These are phyloP conservation scores for Sebastes umbrosus DNA, from an alignment of 2,797 vertebrate species.

Conservation along the genomic window DNA sequence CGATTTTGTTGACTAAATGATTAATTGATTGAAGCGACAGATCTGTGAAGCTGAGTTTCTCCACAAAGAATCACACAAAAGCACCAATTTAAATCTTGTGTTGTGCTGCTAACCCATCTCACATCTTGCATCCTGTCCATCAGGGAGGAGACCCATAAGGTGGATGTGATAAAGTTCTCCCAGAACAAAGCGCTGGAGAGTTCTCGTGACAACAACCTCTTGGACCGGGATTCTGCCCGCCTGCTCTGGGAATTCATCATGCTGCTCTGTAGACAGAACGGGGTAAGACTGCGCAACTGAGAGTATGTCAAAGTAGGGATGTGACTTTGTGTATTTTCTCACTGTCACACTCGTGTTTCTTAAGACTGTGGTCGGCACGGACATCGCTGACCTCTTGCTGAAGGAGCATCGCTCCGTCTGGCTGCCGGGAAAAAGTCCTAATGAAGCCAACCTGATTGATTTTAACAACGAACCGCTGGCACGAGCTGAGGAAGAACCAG, in stretches of 20 bases:
- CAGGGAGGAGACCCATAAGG: conserved; percentile 98
- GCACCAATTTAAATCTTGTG: too few species aligned
- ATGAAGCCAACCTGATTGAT: conserved; percentile 97
- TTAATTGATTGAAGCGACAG: too few species aligned
- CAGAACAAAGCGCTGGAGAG: conserved; percentile 92
- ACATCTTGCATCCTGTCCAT: background rate
- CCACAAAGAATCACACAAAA: too few species aligned
- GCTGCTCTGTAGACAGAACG: conserved; percentile 95
- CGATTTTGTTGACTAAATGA: too few species aligned
- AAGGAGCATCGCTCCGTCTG: conserved; percentile 94
- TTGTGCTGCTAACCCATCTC: background rate
- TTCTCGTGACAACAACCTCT: conserved; percentile 86
- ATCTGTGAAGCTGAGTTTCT: too few species aligned
- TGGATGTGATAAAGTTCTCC: conserved; percentile 98
- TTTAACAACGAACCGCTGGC: conserved; percentile 93
- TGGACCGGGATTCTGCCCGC: conserved; percentile 93
- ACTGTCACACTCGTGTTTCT: background rate
- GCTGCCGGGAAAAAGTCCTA: conserved; percentile 97
- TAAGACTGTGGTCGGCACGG: conserved; percentile 96
- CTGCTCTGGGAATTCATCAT: conserved; percentile 97
- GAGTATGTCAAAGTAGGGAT: background rate
- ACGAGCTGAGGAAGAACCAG: conserved; percentile 88
- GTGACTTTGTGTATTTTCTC: background rate
- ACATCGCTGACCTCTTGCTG: conserved; percentile 93
- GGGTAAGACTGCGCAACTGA: conserved; percentile 78